Conservation (phyloP, 2,888 invertebrate genomes). For the Gortyna flavago region DNA sequence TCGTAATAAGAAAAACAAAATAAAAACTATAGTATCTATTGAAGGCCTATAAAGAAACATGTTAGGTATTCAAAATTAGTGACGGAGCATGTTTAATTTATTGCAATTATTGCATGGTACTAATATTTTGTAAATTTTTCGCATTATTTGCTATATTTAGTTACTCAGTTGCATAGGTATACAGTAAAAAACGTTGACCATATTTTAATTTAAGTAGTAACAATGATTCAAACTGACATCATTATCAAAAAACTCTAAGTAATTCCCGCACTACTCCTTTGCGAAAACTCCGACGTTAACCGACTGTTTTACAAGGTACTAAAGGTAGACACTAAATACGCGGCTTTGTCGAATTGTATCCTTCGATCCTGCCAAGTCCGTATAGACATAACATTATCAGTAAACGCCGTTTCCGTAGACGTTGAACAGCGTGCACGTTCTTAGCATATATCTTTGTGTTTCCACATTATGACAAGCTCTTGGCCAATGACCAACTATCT, state of each 20-base stretch:
- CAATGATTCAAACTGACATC: background rate
- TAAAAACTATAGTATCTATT: background rate
- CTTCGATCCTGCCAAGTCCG: background rate
- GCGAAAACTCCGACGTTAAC: background rate
- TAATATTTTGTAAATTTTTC: background rate
- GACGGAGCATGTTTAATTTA: background rate
- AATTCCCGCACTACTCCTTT: no score
- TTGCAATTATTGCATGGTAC: background rate
- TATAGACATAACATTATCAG: slow-evolving; percentile 2
- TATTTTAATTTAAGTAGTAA: background rate
- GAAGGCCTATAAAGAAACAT: background rate
- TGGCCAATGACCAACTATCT: slow-evolving; percentile 44
- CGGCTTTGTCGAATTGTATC: no score
- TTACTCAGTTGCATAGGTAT: background rate
- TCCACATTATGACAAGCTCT: slow-evolving; percentile 28
- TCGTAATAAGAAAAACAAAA: background rate
- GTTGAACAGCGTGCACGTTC: background rate
- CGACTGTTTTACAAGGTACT: background rate
- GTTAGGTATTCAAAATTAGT: background rate
- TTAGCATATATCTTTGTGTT: slow-evolving; percentile 15
- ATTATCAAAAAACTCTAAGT: background rate
- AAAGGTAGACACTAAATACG: background rate
- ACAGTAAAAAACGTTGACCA: background rate
- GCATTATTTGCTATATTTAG: background rate
- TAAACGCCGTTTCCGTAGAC: background rate